Evolutionary conservation across 2,888 invertebrate genomes (phyloP), one percentile per base, ranked within the genome.

Genomic region (Drosophila recens): DNA sequence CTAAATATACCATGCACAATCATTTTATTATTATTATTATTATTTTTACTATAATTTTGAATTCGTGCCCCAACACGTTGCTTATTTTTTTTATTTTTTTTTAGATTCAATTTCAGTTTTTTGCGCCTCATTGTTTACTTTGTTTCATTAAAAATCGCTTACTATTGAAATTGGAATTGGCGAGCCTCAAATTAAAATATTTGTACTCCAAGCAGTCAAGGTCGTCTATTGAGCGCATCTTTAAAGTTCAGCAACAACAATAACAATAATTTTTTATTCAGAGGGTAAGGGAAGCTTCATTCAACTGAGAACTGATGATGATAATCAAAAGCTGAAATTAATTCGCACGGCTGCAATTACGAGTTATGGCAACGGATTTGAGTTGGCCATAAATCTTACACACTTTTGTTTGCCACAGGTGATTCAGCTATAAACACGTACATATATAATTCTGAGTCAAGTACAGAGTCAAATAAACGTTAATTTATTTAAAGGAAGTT

Each of bases 211-310:
- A 57, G 36, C 52, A 68, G 71, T 82, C 88, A 88, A 82, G 82
- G 82, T 86, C 89, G 61, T 43, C 66, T 67, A 81, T 86, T 79
- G 59, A 84, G 80, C 85, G 73, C 89, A 87, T 84, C 84, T 84
- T 79, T 42, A 46, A 33, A 56, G 11, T n/a, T 4, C 27, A 61
- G 54, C 36, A 79, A 48, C 52, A 72, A 54, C 46, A 56, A 66
- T 40, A 72, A 54, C 46, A 56, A 66, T n/a, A n/a, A n/a, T n/a
- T n/a, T n/a, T n/a, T n/a, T n/a, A n/a, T n/a, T n/a, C 51, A 40
- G 42, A 9, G 10, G 11, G n/a, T 8, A 38, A 23, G 27, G 17
- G 33, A 17, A 11, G 23, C 17, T 40, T 27, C 51, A 64, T 68
- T 65, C 45, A 71, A 57, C 45, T 48, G 61, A 73, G 61, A 73